Evolutionary conservation across 2,113 vertebrate genomes (phyloP).

Genomic region (Psettodes erumei): DNA sequence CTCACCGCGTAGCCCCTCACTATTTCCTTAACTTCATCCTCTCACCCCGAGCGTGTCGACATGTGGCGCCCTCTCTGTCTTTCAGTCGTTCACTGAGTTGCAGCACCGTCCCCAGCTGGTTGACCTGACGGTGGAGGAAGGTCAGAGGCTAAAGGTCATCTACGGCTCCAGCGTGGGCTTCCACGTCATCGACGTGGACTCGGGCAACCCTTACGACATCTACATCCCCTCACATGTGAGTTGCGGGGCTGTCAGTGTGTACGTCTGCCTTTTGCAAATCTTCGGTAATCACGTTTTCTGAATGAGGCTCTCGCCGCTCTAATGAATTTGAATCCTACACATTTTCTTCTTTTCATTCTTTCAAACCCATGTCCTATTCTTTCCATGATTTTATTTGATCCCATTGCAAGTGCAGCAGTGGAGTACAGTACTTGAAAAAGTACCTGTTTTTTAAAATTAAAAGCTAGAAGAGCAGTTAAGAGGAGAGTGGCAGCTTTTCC

Average conservation of each 20-base stretch:
- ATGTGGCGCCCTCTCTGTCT: not conserved
- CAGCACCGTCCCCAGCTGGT: conserved; percentile 96
- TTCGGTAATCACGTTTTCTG: not conserved
- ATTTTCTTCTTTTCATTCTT: not conserved
- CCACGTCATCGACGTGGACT: conserved; percentile 98
- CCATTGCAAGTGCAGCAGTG: not conserved
- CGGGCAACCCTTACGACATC: conserved; percentile 97
- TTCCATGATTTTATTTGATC: not conserved
- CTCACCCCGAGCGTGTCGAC: no score
- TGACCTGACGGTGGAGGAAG: conserved; percentile 97
- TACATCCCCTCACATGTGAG: conserved; percentile 98
- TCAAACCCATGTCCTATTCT: not conserved
- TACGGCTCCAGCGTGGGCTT: conserved; percentile 97
- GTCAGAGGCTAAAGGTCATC: conserved; percentile 98
- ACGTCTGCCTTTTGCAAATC: not conserved
- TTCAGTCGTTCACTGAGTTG: conserved; percentile 95
- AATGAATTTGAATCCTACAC: not conserved
- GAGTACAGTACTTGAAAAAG: conserved; percentile 6
- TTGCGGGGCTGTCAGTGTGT: conserved; percentile 17
- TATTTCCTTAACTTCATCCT: not conserved
- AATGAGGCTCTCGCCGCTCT: not conserved
- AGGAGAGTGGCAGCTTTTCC: conserved; percentile 4
- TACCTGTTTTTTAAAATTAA: not conserved
- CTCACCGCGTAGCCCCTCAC: not conserved
- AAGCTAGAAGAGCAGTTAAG: not conserved